Percentiles rank a stretch among this genome's conserved stretches.
phyloP scores from a whole-genome alignment of 2,113 vertebrate species.

The Panthera tigris region DNA sequence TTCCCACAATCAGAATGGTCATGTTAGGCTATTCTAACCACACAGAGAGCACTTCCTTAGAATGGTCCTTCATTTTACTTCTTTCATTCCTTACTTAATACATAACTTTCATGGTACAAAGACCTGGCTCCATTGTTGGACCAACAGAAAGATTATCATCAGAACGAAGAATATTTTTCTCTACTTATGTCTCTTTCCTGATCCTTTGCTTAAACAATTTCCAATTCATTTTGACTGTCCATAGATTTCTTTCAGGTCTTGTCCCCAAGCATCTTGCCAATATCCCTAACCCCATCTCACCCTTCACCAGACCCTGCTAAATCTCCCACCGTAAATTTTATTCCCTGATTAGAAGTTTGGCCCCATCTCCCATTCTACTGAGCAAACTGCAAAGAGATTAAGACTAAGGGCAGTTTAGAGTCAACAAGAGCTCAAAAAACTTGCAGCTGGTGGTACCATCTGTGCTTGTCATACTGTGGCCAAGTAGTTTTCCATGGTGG shows the following conservation, averaged over 20 bases:
- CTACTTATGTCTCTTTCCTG: not conserved
- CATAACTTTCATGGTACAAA: not conserved
- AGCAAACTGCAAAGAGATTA: conserved; percentile 65
- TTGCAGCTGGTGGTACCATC: conserved; percentile 62
- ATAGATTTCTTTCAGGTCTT: not conserved
- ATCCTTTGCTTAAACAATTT: not conserved
- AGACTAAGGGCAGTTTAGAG: conserved; percentile 60
- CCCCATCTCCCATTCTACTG: not conserved
- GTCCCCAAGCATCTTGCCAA: not conserved
- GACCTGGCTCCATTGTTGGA: not conserved
- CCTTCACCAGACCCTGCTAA: not conserved
- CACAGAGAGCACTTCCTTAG: not conserved
- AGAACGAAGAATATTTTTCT: not conserved
- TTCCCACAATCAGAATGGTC: not conserved
- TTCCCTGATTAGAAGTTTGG: conserved; percentile 23
- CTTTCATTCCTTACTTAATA: not conserved
- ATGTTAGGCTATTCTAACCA: not conserved
- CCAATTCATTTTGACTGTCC: not conserved
- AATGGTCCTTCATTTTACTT: not conserved
- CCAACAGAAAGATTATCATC: not conserved
- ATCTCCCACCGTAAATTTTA: conserved; percentile 18
- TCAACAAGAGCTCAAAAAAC: conserved; percentile 64
- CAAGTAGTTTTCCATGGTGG: conserved; percentile 63
- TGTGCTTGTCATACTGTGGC: conserved; percentile 64
- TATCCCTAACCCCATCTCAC: not conserved